phyloP scores from a whole-genome alignment of 2,888 invertebrate species.

The Drosophila peninsularis region DNA sequence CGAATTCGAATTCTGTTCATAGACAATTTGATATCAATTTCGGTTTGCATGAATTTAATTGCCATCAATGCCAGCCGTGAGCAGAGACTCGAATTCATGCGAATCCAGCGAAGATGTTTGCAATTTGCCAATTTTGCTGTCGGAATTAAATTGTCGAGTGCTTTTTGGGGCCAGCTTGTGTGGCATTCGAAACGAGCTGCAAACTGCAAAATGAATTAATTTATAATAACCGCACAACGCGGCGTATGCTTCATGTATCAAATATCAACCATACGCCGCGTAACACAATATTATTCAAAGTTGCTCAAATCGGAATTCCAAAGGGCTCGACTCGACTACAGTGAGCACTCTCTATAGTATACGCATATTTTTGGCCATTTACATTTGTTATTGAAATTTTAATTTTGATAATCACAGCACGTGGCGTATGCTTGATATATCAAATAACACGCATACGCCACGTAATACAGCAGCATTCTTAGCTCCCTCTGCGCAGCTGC shows the following conservation, averaged over 20 bases:
- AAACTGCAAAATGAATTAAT: background rate
- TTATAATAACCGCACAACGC: background rate
- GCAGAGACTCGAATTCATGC: conserved; percentile 7
- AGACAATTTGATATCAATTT: conserved; percentile 35
- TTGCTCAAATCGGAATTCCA: no score
- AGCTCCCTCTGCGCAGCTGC: background rate
- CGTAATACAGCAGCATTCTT: background rate
- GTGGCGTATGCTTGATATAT: background rate
- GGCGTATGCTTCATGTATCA: background rate
- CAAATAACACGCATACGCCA: background rate
- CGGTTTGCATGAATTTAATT: conserved; percentile 31
- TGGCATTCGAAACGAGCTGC: background rate
- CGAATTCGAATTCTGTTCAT: background rate
- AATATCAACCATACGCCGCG: background rate
- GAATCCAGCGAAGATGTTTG: background rate
- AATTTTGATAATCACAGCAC: background rate
- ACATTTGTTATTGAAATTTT: background rate
- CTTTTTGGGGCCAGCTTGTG: conserved; percentile 3
- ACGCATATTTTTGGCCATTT: no score
- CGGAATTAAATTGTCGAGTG: conserved; percentile 17
- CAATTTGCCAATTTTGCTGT: conserved; percentile 8
- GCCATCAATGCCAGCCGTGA: conserved; percentile 25
- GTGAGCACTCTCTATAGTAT: no score
- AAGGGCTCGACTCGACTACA: no score
- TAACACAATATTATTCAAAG: no score